Evolutionary conservation across 2,888 invertebrate species (phyloP).

Genomic region (Hemithea aestivaria): DNA sequence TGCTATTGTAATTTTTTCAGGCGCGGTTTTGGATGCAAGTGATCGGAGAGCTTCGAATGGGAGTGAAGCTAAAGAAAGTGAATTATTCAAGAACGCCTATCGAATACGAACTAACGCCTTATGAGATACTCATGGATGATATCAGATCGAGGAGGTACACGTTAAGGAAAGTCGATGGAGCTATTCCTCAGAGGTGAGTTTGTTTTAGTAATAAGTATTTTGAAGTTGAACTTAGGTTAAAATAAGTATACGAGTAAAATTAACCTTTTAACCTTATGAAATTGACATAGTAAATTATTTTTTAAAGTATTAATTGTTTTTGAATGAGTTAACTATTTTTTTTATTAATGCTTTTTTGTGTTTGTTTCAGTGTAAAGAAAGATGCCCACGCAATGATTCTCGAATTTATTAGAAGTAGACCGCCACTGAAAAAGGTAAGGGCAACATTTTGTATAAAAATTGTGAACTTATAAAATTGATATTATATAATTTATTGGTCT

Average conservation of each 20-base stretch:
- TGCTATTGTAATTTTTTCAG: constrained; percentile 67
- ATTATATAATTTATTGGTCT: too few species aligned
- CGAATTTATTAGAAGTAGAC: constrained; percentile 97
- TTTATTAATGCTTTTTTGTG: constrained; percentile 11
- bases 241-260: too few species aligned
- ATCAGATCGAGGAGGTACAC: constrained; percentile 94
- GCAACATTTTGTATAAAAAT: too few species aligned
- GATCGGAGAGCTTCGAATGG: constrained; percentile 93
- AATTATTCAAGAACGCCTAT: constrained; percentile 87
- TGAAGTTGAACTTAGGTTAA: too few species aligned
- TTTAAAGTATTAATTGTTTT: too few species aligned
- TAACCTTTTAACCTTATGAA: too few species aligned
- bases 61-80: constrained; percentile 95
- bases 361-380: constrained; percentile 86
- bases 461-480: too few species aligned
- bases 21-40: constrained; percentile 98
- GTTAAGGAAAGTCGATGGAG: constrained; percentile 91
- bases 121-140: constrained; percentile 98
- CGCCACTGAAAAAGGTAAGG: constrained; percentile 93
- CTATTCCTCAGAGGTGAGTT: constrained; percentile 81
- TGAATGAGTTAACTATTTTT: too few species aligned
- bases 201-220: constrained; percentile 1
- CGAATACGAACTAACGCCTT: constrained; percentile 96
- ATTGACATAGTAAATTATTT: too few species aligned
- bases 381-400: constrained; percentile 97